These are phyloP conservation scores for Chaetodon auriga DNA, from an alignment of 2,113 vertebrate genomes.

Conservation along the genomic window DNA sequence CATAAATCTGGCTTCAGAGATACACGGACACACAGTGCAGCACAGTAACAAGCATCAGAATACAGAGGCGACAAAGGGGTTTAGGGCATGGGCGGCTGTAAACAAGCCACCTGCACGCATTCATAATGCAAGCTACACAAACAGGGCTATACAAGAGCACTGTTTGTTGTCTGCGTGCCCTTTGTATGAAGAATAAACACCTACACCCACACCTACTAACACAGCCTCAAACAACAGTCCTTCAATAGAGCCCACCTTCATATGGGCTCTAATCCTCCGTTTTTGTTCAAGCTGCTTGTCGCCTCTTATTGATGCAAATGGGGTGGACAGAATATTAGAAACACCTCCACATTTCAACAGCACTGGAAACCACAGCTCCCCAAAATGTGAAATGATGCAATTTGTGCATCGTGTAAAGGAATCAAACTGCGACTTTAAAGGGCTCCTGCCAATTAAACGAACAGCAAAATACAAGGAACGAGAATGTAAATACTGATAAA, in stretches of 20 bases:
- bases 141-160: background rate
- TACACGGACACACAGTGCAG: conserved; percentile 16
- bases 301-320: background rate
- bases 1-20: conserved; percentile 48
- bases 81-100: conserved; percentile 29
- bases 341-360: background rate
- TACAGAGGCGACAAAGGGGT: conserved; percentile 44
- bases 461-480: background rate
- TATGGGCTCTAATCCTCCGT: background rate
- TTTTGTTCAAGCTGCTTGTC: background rate
- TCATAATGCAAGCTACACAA: conserved; percentile 10
- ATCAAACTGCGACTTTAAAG: background rate
- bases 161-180: background rate
- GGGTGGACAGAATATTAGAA: background rate
- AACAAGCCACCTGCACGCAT: conserved; percentile 33
- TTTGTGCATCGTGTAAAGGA: background rate
- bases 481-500: background rate
- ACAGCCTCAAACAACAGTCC: background rate
- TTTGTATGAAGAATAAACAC: background rate
- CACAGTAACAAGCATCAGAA: conserved; percentile 41
- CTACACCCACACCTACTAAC: background rate
- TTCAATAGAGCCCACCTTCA: background rate
- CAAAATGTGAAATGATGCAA: background rate
- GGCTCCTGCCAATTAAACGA: background rate
- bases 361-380: background rate